These are phyloP conservation scores for Torymus texanus DNA, from an alignment of 2,888 invertebrate genomes.

Conservation along the genomic window DNA sequence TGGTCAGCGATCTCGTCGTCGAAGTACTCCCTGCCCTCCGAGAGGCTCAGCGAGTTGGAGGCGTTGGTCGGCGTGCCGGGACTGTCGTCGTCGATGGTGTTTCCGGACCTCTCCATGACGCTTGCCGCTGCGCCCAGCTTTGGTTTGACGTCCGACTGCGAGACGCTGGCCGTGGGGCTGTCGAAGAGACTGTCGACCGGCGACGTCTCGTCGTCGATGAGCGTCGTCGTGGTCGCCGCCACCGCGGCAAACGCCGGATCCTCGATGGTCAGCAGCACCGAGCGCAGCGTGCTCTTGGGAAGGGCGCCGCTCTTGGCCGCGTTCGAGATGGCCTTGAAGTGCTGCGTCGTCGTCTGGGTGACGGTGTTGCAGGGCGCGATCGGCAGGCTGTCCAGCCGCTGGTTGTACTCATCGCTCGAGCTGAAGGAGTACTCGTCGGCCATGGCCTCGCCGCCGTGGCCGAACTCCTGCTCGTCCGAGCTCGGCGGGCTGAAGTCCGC, in stretches of 20 bases:
- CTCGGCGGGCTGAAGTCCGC: constrained; percentile 75
- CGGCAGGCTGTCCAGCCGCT: constrained; percentile 39
- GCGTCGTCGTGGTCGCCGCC: constrained; percentile 81
- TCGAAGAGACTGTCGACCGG: constrained; percentile 88
- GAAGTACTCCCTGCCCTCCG: constrained; percentile 88
- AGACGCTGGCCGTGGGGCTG: constrained; percentile 79
- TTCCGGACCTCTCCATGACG: constrained; percentile 74
- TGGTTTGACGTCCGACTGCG: constrained; percentile 72
- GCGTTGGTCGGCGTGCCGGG: constrained; percentile 87
- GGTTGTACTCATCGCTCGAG: constrained; percentile 76
- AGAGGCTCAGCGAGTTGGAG: constrained; percentile 87
- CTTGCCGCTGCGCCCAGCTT: constrained; percentile 66
- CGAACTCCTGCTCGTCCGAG: constrained; percentile 78
- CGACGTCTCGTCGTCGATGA: constrained; percentile 89
- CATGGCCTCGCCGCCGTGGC: constrained; percentile 80
- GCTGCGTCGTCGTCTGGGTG: constrained; percentile 62
- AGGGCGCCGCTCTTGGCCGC: constrained; percentile 64
- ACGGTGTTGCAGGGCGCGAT: constrained; percentile 47
- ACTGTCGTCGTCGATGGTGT: constrained; percentile 73
- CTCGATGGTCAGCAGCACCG: constrained; percentile 81
- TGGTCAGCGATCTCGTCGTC: constrained; percentile 95
- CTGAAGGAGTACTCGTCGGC: constrained; percentile 74
- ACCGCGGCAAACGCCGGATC: constrained; percentile 86
- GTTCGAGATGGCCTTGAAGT: constrained; percentile 65
- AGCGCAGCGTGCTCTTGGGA: constrained; percentile 71